A percentile compares a stretch with the other conserved stretches of the same genome.
These are phyloP conservation scores for Micrasema minimum DNA, from an alignment of 1,140 invertebrate genomes.

Conservation along the genomic window DNA sequence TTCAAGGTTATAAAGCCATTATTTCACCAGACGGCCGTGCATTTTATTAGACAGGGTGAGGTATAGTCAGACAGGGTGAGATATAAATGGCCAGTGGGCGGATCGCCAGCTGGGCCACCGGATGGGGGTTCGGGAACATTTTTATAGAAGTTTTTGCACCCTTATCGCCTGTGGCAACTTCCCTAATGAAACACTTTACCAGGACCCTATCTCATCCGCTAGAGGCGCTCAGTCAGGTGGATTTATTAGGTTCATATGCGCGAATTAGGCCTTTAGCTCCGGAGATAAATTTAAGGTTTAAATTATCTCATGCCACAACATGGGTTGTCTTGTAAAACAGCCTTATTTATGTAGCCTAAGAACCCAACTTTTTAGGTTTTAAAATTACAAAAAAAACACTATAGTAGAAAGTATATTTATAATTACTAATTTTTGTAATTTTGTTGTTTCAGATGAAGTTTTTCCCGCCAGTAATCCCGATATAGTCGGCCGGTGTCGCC, in stretches of 20 bases:
- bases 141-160: conserved; percentile 7
- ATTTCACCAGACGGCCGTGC: conserved; percentile 35
- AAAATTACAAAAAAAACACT: background rate
- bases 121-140: background rate
- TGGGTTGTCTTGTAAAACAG: background rate
- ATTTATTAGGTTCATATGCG: conserved; percentile 28
- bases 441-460: conserved; percentile 40
- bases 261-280: conserved; percentile 9
- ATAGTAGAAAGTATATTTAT: background rate
- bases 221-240: conserved; percentile 15
- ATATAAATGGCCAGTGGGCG: too few relatives aligned
- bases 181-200: conserved; percentile 27
- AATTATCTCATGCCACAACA: conserved; percentile 3
- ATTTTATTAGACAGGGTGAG: conserved; percentile 47
- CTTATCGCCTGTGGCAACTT: background rate
- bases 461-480: background rate
- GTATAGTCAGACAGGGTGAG: conserved; percentile 27
- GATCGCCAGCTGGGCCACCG: conserved; percentile 40
- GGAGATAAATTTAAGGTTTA: conserved; percentile 6
- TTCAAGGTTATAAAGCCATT: conserved; percentile 41
- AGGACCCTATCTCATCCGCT: conserved; percentile 9
- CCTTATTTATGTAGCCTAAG: background rate
- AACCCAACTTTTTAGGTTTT: background rate
- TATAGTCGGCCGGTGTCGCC: conserved; percentile 9
- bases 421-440: background rate